phyloP scores from a whole-genome alignment of 1,140 invertebrate genomes.

The Hermatobates lingyangjiaoensis region DNA sequence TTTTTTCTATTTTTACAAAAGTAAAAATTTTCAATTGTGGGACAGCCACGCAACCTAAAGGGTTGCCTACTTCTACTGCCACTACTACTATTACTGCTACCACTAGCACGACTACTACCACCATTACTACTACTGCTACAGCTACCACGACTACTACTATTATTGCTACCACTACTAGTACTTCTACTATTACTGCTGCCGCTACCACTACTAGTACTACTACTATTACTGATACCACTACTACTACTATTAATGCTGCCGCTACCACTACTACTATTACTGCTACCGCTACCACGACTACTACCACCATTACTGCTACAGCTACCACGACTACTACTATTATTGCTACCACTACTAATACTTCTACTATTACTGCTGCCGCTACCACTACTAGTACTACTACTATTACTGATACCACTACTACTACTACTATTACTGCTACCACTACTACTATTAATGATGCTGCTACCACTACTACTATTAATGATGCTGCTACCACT shows the following conservation, averaged over 20 bases:
- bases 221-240: neutral
- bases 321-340: neutral
- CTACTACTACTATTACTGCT: neutral
- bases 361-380: neutral
- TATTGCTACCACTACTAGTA: neutral
- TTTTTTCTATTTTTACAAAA: too few relatives aligned
- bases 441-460: neutral
- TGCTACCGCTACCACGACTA: neutral
- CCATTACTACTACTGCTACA: too few relatives aligned
- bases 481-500: neutral
- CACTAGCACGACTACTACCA: too few relatives aligned
- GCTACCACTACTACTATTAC: neutral
- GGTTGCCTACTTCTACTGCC: too few relatives aligned
- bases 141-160: too few relatives aligned
- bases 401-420: neutral
- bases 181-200: neutral
- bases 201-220: neutral
- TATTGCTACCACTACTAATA: neutral
- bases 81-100: too few relatives aligned
- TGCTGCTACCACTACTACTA: neutral
- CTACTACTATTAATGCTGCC: neutral
- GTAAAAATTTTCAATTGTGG: too few relatives aligned
- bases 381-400: conserved; percentile 1
- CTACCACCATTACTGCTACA: neutral
- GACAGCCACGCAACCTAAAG: too few relatives aligned